Evolutionary conservation across 2,888 invertebrate species (phyloP).

Genomic region (Schrankia costaestrigalis): DNA sequence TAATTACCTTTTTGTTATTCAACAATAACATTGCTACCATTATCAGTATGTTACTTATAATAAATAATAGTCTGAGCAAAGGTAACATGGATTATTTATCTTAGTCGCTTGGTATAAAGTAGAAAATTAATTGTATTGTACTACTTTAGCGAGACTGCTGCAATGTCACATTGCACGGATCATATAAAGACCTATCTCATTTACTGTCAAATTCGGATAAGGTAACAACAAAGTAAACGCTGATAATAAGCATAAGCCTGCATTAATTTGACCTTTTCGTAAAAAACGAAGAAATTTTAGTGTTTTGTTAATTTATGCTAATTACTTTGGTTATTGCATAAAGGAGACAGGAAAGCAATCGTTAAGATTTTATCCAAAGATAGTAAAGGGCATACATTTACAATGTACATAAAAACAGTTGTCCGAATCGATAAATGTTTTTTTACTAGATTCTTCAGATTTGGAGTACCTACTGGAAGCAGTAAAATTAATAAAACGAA

Average conservation of each 20-base stretch:
- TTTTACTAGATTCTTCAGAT: too few relatives aligned
- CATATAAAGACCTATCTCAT: slow-evolving; percentile 49
- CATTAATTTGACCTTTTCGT: background rate
- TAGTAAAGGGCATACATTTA: too few relatives aligned
- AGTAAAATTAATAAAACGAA: too few relatives aligned
- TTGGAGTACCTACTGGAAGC: too few relatives aligned
- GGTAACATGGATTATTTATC: slow-evolving; percentile 11
- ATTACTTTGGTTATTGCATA: too few relatives aligned
- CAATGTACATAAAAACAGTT: too few relatives aligned
- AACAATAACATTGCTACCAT: slow-evolving; percentile 38
- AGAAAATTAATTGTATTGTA: slow-evolving; percentile 9
- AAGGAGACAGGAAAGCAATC: too few relatives aligned
- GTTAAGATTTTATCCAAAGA: too few relatives aligned
- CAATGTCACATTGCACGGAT: slow-evolving; percentile 60
- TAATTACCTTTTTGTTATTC: slow-evolving; percentile 32
- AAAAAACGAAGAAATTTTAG: too few relatives aligned
- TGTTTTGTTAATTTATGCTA: too few relatives aligned
- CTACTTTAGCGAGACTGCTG: slow-evolving; percentile 27
- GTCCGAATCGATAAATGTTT: too few relatives aligned
- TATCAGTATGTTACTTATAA: slow-evolving; percentile 40
- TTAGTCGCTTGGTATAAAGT: slow-evolving; percentile 19
- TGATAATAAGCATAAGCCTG: slow-evolving; percentile 5
- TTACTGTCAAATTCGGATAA: slow-evolving; percentile 34
- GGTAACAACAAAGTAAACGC: slow-evolving; percentile 9
- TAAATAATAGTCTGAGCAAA: slow-evolving; percentile 22